Conservation (phyloP, 2,797 vertebrate genomes). For the Hapalemur alaotrensis region DNA sequence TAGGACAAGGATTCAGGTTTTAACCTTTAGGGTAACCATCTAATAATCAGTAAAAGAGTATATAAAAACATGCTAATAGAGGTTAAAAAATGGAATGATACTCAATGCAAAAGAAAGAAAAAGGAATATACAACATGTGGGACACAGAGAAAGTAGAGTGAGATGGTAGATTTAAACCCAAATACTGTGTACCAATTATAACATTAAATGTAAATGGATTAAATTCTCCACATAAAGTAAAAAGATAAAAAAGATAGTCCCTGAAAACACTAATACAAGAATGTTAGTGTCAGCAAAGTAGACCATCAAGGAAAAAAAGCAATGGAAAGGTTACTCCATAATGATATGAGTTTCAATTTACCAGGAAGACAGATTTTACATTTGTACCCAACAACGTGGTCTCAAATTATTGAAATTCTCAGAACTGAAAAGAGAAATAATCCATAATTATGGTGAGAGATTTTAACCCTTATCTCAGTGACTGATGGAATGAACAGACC, state of each 20-base stretch:
- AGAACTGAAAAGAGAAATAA: conserved; percentile 18
- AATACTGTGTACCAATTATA: background rate
- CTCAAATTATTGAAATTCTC: conserved; percentile 14
- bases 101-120: background rate
- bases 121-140: background rate
- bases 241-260: background rate
- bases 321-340: background rate
- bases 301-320: background rate
- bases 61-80: conserved; percentile 18
- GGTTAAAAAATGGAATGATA: background rate
- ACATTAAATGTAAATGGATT: conserved; percentile 28
- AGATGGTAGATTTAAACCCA: background rate
- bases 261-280: conserved; percentile 36
- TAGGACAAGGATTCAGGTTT: conserved; percentile 6
- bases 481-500: background rate
- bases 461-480: background rate
- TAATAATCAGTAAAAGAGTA: background rate
- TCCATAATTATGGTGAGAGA: background rate
- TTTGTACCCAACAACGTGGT: background rate
- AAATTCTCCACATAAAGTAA: conserved; percentile 8
- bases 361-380: background rate
- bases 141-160: background rate
- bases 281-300: background rate
- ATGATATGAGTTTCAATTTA: background rate
- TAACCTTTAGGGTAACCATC: conserved; percentile 16